These are phyloP conservation scores for Heteromurus nitidus DNA, from an alignment of 2,888 invertebrate species.

Conservation along the genomic window DNA sequence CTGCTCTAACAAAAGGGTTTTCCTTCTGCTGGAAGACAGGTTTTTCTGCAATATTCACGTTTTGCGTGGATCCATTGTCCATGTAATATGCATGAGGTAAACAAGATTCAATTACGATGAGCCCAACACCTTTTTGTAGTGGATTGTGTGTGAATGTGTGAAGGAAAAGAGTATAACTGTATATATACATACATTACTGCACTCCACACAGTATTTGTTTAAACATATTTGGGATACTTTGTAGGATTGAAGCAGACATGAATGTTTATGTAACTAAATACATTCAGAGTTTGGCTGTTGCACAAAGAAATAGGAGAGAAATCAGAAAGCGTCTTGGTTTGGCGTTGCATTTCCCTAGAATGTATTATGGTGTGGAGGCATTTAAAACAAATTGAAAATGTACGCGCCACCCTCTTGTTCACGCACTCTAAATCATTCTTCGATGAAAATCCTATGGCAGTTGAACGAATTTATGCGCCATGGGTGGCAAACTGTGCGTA, in stretches of 20 bases:
- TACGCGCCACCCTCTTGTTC: slow-evolving; percentile 58
- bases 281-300: background rate
- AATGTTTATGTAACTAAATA: background rate
- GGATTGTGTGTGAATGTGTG: background rate
- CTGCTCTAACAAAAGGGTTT: background rate
- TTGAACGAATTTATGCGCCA: slow-evolving; percentile 62
- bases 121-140: slow-evolving; percentile 4
- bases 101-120: slow-evolving; percentile 19
- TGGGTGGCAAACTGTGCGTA: slow-evolving; percentile 49
- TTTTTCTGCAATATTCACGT: slow-evolving; percentile 39
- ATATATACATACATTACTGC: too few species aligned
- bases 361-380: too few species aligned
- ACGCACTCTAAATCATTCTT: slow-evolving; percentile 63
- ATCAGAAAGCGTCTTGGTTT: background rate
- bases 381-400: slow-evolving; percentile 61
- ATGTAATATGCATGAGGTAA: slow-evolving; percentile 41
- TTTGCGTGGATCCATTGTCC: slow-evolving; percentile 24
- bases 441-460: slow-evolving; percentile 62
- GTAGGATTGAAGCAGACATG: background rate
- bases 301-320: background rate
- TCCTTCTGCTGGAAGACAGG: slow-evolving; percentile 26
- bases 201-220: too few species aligned
- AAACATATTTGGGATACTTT: too few species aligned
- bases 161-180: slow-evolving; percentile 6
- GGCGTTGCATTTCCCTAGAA: too few species aligned